Evolutionary conservation across 2,113 vertebrate species (phyloP).

Genomic region (Leptodactylus fuscus): DNA sequence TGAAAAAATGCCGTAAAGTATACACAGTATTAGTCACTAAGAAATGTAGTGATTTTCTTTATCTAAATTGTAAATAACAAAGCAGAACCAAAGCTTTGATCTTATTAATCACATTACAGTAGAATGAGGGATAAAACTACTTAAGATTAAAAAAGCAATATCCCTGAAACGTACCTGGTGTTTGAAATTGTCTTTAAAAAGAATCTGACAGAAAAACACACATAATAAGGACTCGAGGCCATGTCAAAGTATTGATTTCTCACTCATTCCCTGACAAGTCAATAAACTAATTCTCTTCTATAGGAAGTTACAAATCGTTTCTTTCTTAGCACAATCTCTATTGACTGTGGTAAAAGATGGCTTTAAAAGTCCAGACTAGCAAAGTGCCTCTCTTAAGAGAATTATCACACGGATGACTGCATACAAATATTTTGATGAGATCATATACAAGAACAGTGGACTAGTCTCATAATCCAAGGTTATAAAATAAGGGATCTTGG

Average conservation of each 20-base stretch:
- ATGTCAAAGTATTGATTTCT: conserved; percentile 57
- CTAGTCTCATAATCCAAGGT: not conserved
- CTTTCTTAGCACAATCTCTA: conserved; percentile 53
- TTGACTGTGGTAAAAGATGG: conserved; percentile 30
- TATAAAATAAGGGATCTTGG: not conserved
- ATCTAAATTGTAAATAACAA: not conserved
- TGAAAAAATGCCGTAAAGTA: not conserved
- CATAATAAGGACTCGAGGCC: conserved; percentile 41
- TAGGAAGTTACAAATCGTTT: conserved; percentile 45
- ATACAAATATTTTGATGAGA: not conserved
- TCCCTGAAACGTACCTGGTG: conserved; percentile 24
- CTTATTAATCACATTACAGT: conserved; percentile 27
- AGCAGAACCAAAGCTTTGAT: not conserved
- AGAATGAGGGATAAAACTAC: not conserved
- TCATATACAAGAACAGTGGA: not conserved
- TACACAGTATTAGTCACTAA: not conserved
- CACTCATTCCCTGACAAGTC: conserved; percentile 49
- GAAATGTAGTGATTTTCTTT: not conserved
- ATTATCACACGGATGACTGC: not conserved
- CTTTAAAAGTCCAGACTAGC: conserved; percentile 17
- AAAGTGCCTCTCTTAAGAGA: not conserved
- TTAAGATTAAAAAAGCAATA: conserved; percentile 45
- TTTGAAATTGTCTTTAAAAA: conserved; percentile 42
- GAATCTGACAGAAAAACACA: conserved; percentile 37
- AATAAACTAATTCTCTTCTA: conserved; percentile 53